These are phyloP conservation scores for Ophioninae sp. DNA, from an alignment of 2,888 invertebrate species.

Conservation along the genomic window DNA sequence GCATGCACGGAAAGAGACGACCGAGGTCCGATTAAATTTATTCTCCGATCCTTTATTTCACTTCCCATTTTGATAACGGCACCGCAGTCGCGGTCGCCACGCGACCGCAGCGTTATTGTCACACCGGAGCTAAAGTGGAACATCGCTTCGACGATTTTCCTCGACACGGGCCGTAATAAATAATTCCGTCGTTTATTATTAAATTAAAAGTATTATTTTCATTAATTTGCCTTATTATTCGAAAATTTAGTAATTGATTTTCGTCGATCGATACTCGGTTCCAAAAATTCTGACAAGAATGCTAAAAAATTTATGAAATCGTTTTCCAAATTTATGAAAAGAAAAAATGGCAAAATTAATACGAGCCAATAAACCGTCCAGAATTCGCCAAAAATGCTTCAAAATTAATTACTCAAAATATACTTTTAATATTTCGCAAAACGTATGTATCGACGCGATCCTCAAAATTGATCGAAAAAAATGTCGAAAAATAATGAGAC, in stretches of 20 bases:
- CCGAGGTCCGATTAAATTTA: neutral
- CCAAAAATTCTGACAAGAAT: neutral
- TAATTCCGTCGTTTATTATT: too few relatives aligned
- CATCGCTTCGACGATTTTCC: neutral
- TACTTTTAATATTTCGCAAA: too few relatives aligned
- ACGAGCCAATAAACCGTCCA: too few relatives aligned
- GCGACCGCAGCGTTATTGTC: neutral
- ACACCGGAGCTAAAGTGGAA: neutral
- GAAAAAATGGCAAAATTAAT: too few relatives aligned
- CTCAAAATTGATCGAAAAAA: too few relatives aligned
- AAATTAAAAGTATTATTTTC: neutral
- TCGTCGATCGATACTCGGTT: neutral
- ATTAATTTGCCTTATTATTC: neutral
- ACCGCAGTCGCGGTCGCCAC: neutral
- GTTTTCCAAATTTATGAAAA: too few relatives aligned
- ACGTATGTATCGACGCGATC: too few relatives aligned
- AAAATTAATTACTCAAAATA: too few relatives aligned
- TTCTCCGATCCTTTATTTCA: conserved; percentile 16
- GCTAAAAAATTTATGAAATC: too few relatives aligned
- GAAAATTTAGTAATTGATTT: neutral
- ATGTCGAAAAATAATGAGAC: too few relatives aligned
- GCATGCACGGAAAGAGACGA: neutral
- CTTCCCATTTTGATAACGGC: conserved; percentile 18
- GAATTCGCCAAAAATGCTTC: too few relatives aligned
- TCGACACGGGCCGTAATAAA: too few relatives aligned